Evolutionary conservation across 2,797 vertebrate species (phyloP).

Genomic region (Darevskia mixta): DNA sequence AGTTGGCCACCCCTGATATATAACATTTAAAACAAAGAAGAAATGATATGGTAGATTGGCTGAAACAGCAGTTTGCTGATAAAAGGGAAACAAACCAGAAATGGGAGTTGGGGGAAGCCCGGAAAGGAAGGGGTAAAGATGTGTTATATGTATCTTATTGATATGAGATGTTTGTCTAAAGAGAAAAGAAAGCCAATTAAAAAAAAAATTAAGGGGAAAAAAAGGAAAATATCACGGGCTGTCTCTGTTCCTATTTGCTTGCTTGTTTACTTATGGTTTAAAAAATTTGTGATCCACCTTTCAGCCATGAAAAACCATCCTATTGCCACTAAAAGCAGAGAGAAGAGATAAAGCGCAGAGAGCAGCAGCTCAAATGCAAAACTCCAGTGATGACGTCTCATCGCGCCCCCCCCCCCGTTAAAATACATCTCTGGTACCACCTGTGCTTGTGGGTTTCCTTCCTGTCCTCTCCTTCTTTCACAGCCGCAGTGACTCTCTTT

Average conservation of each 20-base stretch:
- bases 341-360: not conserved
- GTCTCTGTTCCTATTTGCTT: not conserved
- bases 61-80: no score
- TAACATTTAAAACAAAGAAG: no score
- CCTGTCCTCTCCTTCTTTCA: not conserved
- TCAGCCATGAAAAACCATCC: not conserved
- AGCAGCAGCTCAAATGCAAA: not conserved
- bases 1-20: no score
- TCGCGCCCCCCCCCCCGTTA: not conserved
- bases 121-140: no score
- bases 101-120: no score
- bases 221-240: no score
- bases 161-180: no score
- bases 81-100: no score
- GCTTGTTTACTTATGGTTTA: not conserved
- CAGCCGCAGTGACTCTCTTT: not conserved
- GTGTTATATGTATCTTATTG: no score
- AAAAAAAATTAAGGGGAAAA: no score
- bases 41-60: no score
- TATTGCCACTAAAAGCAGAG: not conserved
- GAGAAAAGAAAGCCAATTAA: no score
- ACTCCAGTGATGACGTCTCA: not conserved
- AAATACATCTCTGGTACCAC: not conserved
- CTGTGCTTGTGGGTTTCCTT: not conserved
- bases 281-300: not conserved